Conservation (phyloP, 30 jellyfish, hydroid and myxozoan species). For the Turritopsis rubra region DNA sequence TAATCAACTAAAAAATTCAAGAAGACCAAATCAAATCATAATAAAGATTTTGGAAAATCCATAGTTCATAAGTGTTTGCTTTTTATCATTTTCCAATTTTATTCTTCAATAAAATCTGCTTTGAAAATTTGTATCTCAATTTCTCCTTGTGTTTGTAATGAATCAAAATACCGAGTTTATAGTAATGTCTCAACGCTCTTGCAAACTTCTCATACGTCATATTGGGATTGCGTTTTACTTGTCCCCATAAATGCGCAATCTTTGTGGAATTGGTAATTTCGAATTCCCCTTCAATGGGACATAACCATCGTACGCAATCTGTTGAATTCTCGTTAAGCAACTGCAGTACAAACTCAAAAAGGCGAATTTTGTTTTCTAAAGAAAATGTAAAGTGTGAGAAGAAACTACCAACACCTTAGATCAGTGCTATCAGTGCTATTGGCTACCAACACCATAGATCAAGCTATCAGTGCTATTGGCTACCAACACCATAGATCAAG, state of each 20-base stretch:
- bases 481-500: too few relatives aligned
- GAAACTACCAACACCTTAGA: not conserved
- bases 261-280: conserved; percentile 61
- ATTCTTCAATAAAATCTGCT: conserved; percentile 6
- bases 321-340: conserved; percentile 26
- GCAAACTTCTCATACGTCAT: conserved; percentile 80
- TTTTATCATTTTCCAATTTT: not conserved
- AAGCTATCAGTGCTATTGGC: too few relatives aligned
- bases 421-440: not conserved
- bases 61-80: too few relatives aligned
- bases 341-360: conserved; percentile 18
- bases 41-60: not conserved
- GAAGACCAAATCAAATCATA: not conserved
- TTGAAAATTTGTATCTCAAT: conserved; percentile 50
- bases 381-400: not conserved
- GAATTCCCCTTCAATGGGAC: conserved; percentile 50
- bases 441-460: too few relatives aligned
- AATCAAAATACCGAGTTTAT: conserved; percentile 53
- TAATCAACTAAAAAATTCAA: not conserved
- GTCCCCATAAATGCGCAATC: conserved; percentile 62
- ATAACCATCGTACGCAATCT: conserved; percentile 48
- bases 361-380: conserved; percentile 27
- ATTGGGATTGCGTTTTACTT: conserved; percentile 47
- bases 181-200: conserved; percentile 79
- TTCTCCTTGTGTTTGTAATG: conserved; percentile 38